Evolutionary conservation across 2,797 vertebrate species (phyloP).

Genomic region (Luscinia megarhynchos): DNA sequence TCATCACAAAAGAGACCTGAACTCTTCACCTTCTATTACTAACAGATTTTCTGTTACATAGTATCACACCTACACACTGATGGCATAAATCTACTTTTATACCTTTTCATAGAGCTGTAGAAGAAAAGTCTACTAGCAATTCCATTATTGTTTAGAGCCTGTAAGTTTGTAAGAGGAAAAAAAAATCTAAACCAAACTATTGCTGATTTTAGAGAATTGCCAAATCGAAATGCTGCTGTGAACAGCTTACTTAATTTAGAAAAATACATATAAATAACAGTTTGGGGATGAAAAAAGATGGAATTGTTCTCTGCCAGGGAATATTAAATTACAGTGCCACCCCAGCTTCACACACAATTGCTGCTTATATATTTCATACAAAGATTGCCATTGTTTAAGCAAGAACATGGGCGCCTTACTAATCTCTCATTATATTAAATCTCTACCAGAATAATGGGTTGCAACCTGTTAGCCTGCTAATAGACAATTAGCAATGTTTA

Average conservation of each 20-base stretch:
- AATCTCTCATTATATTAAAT: constrained; percentile 18
- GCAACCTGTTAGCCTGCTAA: constrained; percentile 22
- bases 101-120: not conserved
- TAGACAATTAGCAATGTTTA: not conserved
- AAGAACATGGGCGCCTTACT: not conserved
- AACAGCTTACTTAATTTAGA: not conserved
- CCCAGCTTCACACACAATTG: constrained; percentile 28
- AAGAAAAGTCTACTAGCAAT: not conserved
- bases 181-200: not conserved
- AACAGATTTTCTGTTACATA: not conserved
- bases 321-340: constrained; percentile 25
- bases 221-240: not conserved
- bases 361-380: constrained; percentile 35
- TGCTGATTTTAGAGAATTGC: not conserved
- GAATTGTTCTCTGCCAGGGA: not conserved
- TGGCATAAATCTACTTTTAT: not conserved
- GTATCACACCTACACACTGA: not conserved
- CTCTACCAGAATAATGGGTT: constrained; percentile 9
- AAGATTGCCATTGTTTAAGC: constrained; percentile 24
- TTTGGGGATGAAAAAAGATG: not conserved
- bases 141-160: not conserved
- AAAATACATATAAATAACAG: not conserved
- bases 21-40: not conserved
- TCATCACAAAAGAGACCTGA: not conserved
- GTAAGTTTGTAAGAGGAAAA: not conserved